Evolutionary conservation across 2,888 invertebrate genomes (phyloP), one percentile per base, ranked within the genome.

Genomic region (Carterocephalus palaemon): DNA sequence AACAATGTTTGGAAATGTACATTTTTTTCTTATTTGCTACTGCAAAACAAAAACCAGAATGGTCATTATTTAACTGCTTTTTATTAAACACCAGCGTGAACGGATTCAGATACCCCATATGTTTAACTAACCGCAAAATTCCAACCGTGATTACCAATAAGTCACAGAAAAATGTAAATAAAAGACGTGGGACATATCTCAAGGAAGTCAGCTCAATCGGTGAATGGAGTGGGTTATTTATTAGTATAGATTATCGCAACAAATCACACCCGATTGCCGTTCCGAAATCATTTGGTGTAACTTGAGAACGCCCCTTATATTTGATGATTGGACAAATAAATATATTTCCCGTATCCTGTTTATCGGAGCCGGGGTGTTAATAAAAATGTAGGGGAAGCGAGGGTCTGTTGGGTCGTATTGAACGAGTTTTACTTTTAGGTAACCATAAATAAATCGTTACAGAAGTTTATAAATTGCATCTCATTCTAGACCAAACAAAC

Each of bases 291-390:
- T 75, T 79, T 65, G 70, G 78, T 83, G 85, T 85, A 85, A 86
- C 82, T 70, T 62, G 86, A 86, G 83, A 81, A 80, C 81, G 73
- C 80, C 84, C 84, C 79, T 80, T 79, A 82, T 74, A 78, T 80
- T 76, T 75, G 84, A 81, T 84, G 86, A 86, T 85, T 86, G 86
- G 81, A 76, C 82, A 80, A 85, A 86, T 86, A 85, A 85, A 86
- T 86, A 84, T 84, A 84, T 84, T 83, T 85, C 75, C 82, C 75
- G 76, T 85, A 83, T 85, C 85, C 83, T 81, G 85, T 82, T 82
- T 84, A 85, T 85, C 86, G 65, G 75, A 72, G 75, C 70, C 70
- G 71, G 80, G 82, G 86, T 84, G 86, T 85, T 85, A 86, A 86
- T 86, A 86, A 85, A 86, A 85, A 85, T 85, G 84, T 85, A 81